A percentile compares a stretch with the other conserved stretches of the same genome.
phyloP scores from a whole-genome alignment of 30 jellyfish, hydroid and myxozoan genomes.

The Chrysaora quinquecirrha region DNA sequence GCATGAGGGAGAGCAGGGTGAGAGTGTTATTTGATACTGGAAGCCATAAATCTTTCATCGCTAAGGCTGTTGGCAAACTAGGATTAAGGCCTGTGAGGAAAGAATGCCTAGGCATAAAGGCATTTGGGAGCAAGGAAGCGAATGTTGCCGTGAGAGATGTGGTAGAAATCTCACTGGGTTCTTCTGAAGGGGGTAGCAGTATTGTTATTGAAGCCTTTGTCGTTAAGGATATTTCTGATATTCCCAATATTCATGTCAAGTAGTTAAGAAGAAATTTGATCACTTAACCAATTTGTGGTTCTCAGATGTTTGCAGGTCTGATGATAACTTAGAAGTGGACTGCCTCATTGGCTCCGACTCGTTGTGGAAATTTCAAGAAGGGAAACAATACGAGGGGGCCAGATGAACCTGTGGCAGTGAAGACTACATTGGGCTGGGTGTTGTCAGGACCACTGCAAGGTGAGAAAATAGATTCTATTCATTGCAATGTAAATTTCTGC shows the following conservation, averaged over 20 bases:
- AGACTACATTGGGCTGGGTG: slow-evolving; percentile 49
- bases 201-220: slow-evolving; percentile 35
- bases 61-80: slow-evolving; percentile 53
- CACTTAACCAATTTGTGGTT: slow-evolving; percentile 28
- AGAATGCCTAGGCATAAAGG: slow-evolving; percentile 29
- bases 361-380: too few relatives aligned
- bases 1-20: slow-evolving; percentile 44
- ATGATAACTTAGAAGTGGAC: slow-evolving; percentile 26
- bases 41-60: slow-evolving; percentile 64
- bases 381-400: too few relatives aligned
- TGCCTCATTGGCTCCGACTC: slow-evolving; percentile 37
- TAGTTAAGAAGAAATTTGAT: slow-evolving; percentile 11
- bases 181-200: background rate
- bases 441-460: slow-evolving; percentile 47
- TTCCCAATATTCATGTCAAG: slow-evolving; percentile 2
- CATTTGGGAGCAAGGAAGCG: slow-evolving; percentile 58
- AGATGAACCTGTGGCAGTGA: slow-evolving; percentile 48
- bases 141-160: slow-evolving; percentile 48
- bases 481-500: background rate
- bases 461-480: background rate
- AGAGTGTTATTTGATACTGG: slow-evolving; percentile 63
- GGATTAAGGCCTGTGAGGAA: slow-evolving; percentile 65
- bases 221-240: slow-evolving; percentile 19
- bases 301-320: slow-evolving; percentile 33
- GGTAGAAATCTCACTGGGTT: slow-evolving; percentile 27